Evolutionary conservation across 1,140 invertebrate species (phyloP).

Genomic region (Bursaphelenchus mucronatus): DNA sequence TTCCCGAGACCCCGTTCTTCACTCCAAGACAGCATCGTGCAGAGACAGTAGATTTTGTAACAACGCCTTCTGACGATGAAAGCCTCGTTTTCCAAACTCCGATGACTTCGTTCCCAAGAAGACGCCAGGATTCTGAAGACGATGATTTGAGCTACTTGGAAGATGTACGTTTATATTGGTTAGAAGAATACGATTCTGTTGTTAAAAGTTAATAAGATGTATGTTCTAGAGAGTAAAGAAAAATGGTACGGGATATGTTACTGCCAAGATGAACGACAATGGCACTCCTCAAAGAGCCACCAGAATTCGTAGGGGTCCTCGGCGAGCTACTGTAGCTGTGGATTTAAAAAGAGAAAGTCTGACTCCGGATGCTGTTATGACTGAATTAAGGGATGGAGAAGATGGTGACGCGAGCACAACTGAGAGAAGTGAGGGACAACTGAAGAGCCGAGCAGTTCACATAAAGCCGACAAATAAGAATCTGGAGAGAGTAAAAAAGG

Average conservation of each 20-base stretch:
- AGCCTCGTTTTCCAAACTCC: constrained; percentile 6
- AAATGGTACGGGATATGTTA: neutral
- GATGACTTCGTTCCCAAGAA: neutral
- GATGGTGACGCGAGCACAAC: neutral
- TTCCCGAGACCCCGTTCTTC: neutral
- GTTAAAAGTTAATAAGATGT: constrained; percentile 1
- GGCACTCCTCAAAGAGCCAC: constrained; percentile 5
- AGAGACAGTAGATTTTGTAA: neutral
- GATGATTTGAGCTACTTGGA: too few relatives aligned
- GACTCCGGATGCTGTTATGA: constrained; percentile 4
- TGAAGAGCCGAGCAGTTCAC: constrained; percentile 10
- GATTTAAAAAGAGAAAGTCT: constrained; percentile 18
- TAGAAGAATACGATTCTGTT: too few relatives aligned
- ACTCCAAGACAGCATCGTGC: constrained; percentile 15
- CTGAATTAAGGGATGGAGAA: neutral
- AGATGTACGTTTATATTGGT: too few relatives aligned
- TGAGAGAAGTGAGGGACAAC: neutral
- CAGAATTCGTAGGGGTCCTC: constrained; percentile 11
- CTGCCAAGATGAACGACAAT: neutral
- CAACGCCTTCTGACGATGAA: neutral
- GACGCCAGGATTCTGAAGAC: too few relatives aligned
- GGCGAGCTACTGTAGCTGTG: constrained; percentile 16
- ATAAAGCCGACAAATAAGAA: constrained; percentile 10
- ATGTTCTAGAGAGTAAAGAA: neutral
- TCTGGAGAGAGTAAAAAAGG: constrained; percentile 9